A percentile compares a stretch with the other conserved stretches of the same genome.
Evolutionary conservation across 2,113 vertebrate genomes (phyloP).

Genomic region (Xyliphius kryptos): DNA sequence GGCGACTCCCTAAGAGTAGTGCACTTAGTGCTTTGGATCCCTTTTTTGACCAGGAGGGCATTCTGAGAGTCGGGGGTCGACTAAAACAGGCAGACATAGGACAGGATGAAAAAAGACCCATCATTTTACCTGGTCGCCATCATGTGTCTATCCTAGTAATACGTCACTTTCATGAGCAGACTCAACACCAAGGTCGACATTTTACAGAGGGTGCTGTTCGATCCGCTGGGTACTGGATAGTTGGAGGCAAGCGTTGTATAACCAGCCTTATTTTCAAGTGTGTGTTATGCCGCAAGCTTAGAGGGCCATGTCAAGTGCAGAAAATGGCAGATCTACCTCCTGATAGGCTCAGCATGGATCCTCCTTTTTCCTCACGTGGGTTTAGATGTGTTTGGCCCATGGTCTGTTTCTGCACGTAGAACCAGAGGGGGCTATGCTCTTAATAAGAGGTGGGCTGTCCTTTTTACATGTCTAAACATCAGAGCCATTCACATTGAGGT

Average conservation of each 20-base stretch:
- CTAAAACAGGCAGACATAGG: neutral
- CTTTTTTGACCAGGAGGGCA: neutral
- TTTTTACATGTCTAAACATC: neutral
- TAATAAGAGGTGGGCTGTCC: neutral
- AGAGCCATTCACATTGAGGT: neutral
- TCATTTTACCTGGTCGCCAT: conserved; percentile 2
- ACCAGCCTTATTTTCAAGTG: conserved; percentile 3
- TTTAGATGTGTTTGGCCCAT: neutral
- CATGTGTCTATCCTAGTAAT: conserved; percentile 2
- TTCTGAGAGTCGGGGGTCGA: conserved; percentile 15
- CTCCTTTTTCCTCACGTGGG: neutral
- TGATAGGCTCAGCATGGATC: neutral
- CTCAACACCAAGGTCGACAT: neutral
- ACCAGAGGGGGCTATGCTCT: neutral
- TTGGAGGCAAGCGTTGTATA: neutral
- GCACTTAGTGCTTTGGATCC: conserved; percentile 27
- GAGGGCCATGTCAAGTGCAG: conserved; percentile 5
- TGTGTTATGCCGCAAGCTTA: conserved; percentile 21
- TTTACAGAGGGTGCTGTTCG: neutral
- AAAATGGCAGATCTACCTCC: conserved; percentile 29
- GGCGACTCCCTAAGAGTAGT: neutral
- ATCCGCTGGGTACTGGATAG: conserved; percentile 5
- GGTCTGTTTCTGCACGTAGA: neutral
- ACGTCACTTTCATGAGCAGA: conserved; percentile 2
- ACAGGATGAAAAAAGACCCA: conserved; percentile 7